Base-by-base conservation (phyloP, 2,888 invertebrate species). In the Drosophila cyrtoloma region DNA sequence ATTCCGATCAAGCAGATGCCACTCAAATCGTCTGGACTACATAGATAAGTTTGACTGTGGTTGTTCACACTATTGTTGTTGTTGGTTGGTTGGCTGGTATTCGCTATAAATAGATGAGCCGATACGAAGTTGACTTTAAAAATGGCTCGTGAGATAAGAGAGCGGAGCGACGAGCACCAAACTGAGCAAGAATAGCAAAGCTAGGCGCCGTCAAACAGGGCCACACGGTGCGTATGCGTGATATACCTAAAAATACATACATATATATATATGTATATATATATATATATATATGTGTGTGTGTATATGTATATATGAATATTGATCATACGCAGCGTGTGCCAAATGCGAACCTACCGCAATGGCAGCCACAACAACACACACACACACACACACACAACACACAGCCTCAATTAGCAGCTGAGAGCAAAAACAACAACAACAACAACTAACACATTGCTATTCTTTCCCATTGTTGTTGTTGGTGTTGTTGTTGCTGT, bases 331-430 rank as follows among this genome's bases (percentile, higher is more conserved):
- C 85, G 87, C 80, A 58, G 76, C 63, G 76, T 78, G 61, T 12
- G 66, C 75, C 63, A 55, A 57, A 58, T 47, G 58, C 65, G 85
- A 86, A 86, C 86, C 86, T 86, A 86, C 86, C 86, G 84, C 86
- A 86, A 86, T 75, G 65, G 58, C 63, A 50, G 71, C 61, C 53
- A 47, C 30, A 32, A 5, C 57, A 37, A 42, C 56, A 16, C 37
- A 37, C 61, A 39, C 6, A 33, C 52, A 19, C 26, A 44, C 44
- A 26, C 58, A 6, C 26, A 44, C 19, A 37, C 19, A 7, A 9
- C 28, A 16, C 37, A 37, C 61, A 39, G 30, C 28, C 22, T 32
- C 30, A 77, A 68, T 71, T 78, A 67, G 66, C 60, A 61, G 47
- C 42, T 53, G 60, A 14, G 26, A 44, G 58, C 16, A 47, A 42